A percentile compares a stretch with the other conserved stretches of the same genome.
Conservation (phyloP, 2,888 invertebrate species). For the Perizoma flavofasciatum region DNA sequence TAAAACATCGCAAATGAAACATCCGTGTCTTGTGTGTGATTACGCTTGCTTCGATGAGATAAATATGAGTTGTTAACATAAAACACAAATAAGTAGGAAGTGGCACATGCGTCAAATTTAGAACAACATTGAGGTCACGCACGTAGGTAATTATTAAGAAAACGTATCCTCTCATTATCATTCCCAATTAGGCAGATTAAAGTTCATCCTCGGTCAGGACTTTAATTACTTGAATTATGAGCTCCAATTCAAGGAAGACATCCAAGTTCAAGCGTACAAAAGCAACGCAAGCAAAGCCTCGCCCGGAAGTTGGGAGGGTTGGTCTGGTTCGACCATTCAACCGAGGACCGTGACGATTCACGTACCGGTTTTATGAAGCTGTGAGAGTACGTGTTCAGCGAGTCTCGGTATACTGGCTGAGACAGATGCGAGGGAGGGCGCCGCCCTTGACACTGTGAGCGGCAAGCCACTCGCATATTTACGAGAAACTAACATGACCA, state of each 20-base stretch:
- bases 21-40: slow-evolving; percentile 17
- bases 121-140: neutral
- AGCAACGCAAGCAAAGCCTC: slow-evolving; percentile 47
- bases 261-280: slow-evolving; percentile 53
- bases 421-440: slow-evolving; percentile 49
- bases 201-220: slow-evolving; percentile 39
- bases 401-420: slow-evolving; percentile 51
- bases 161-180: slow-evolving; percentile 23
- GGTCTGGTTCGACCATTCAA: slow-evolving; percentile 37
- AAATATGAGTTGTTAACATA: slow-evolving; percentile 10
- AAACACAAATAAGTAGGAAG: slow-evolving; percentile 7
- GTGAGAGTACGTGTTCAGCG: slow-evolving; percentile 42
- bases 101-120: slow-evolving; percentile 1
- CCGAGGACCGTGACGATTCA: slow-evolving; percentile 44
- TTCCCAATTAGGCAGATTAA: slow-evolving; percentile 46
- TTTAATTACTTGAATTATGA: slow-evolving; percentile 53
- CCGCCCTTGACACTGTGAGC: slow-evolving; percentile 71
- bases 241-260: slow-evolving; percentile 53
- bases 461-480: slow-evolving; percentile 57
- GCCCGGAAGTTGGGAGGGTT: slow-evolving; percentile 47
- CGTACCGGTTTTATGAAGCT: slow-evolving; percentile 35
- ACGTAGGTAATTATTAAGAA: slow-evolving; percentile 6
- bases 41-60: slow-evolving; percentile 23
- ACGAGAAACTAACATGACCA: slow-evolving; percentile 52
- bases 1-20: slow-evolving; percentile 8